A percentile compares a stretch with the other conserved stretches of the same genome.
These are phyloP conservation scores for Olivierus martensii DNA, from an alignment of 1,140 invertebrate species.

Conservation along the genomic window DNA sequence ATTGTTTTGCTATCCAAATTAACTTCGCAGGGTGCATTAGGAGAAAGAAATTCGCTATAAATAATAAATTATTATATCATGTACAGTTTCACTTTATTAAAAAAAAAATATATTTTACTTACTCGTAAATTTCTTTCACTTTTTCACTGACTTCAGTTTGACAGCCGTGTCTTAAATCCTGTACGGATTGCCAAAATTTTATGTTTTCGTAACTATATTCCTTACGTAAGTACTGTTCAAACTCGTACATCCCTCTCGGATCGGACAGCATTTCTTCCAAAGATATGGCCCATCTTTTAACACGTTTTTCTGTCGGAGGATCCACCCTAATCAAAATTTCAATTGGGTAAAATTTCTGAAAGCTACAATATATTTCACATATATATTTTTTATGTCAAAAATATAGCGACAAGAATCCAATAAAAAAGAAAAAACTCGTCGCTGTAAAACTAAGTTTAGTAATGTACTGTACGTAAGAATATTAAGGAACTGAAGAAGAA, in stretches of 20 bases:
- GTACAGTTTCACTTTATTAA: conserved; percentile 1
- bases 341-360: too few relatives aligned
- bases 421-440: too few relatives aligned
- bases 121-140: conserved; percentile 88
- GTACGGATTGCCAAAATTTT: conserved; percentile 88
- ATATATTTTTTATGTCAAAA: too few relatives aligned
- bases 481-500: too few relatives aligned
- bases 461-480: too few relatives aligned
- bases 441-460: too few relatives aligned
- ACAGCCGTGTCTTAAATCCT: conserved; percentile 69
- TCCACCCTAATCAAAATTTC: conserved; percentile 59
- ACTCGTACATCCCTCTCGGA: conserved; percentile 65
- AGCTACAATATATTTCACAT: too few relatives aligned
- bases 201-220: conserved; percentile 98
- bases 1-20: conserved; percentile 97
- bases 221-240: conserved; percentile 82
- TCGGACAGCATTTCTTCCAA: conserved; percentile 88
- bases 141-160: conserved; percentile 70
- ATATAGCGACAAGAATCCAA: too few relatives aligned
- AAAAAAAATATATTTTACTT: conserved; percentile 33
- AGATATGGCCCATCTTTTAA: conserved; percentile 85
- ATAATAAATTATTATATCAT: conserved; percentile 10
- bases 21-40: conserved; percentile 88
- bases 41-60: conserved; percentile 80
- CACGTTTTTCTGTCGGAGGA: conserved; percentile 79